Evolutionary conservation across 2,797 vertebrate genomes (phyloP).

Genomic region (Sebastes iracundus): DNA sequence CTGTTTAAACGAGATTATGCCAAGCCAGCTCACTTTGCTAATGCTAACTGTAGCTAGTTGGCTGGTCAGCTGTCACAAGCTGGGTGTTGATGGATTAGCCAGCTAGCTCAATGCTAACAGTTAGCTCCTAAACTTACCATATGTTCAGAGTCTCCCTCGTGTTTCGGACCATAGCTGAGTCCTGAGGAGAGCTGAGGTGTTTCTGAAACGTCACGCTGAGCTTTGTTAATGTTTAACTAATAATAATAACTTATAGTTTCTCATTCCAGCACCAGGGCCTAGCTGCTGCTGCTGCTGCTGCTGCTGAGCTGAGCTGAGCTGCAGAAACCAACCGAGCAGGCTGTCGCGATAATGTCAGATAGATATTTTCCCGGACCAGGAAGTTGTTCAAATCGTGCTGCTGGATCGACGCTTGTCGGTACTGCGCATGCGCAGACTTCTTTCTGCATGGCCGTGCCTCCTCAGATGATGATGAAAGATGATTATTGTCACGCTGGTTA

Average conservation of each 20-base stretch:
- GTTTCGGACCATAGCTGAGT: conserved; percentile 38
- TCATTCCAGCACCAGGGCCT: conserved; percentile 73
- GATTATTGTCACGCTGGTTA: too few species aligned
- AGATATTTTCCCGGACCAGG: conserved; percentile 60
- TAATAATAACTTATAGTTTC: conserved; percentile 66
- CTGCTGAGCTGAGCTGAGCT: conserved; percentile 10
- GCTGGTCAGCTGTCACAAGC: conserved; percentile 74
- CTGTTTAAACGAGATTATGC: conserved; percentile 36
- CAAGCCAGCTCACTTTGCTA: conserved; percentile 57
- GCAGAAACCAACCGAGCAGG: conserved; percentile 25
- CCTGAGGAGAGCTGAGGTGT: neutral
- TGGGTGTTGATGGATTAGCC: conserved; percentile 72
- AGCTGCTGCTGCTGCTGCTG: conserved; percentile 39
- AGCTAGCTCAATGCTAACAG: conserved; percentile 65
- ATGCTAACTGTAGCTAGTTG: conserved; percentile 51
- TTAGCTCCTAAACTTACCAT: conserved; percentile 62
- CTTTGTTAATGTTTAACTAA: neutral
- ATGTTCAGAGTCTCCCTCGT: conserved; percentile 33
- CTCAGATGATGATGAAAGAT: too few species aligned
- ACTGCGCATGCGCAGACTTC: conserved; percentile 40
- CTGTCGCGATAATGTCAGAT: conserved; percentile 75
- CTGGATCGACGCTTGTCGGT: neutral
- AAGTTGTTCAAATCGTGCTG: conserved; percentile 52
- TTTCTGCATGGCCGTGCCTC: too few species aligned
- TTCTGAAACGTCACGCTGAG: neutral